Evolutionary conservation across 2,797 vertebrate genomes (phyloP).

Genomic region (Myripristis murdjan): DNA sequence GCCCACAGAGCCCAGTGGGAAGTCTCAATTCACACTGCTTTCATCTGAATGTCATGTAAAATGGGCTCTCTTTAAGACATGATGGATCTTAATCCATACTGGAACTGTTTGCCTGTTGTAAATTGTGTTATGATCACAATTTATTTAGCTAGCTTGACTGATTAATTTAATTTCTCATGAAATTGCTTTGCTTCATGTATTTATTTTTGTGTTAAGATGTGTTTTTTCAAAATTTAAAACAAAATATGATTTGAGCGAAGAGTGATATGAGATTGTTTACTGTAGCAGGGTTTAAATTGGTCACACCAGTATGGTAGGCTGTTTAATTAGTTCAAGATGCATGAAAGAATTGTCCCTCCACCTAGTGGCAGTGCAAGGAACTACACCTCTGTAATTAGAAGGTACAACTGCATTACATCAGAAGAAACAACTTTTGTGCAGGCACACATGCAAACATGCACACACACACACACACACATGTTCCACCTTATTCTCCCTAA

Average conservation of each 20-base stretch:
- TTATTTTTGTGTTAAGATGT: background rate
- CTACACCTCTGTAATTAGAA: slow-evolving; percentile 7
- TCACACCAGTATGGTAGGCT: slow-evolving; percentile 1
- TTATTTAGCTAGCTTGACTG: slow-evolving; percentile 7
- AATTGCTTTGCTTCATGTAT: slow-evolving; percentile 8
- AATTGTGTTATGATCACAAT: slow-evolving; percentile 18
- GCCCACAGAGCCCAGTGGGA: slow-evolving; percentile 48
- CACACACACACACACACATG: background rate
- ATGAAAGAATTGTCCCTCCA: slow-evolving; percentile 68
- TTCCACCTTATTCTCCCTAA: slow-evolving; percentile 3
- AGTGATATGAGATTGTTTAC: slow-evolving; percentile 2
- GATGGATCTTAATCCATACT: slow-evolving; percentile 51
- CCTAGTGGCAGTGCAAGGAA: slow-evolving; percentile 71
- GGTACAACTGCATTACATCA: background rate
- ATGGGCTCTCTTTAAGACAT: slow-evolving; percentile 45
- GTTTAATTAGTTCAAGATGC: slow-evolving; percentile 6
- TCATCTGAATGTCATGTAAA: slow-evolving; percentile 60
- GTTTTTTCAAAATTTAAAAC: slow-evolving; percentile 12
- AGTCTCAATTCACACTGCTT: slow-evolving; percentile 51
- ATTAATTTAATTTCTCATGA: slow-evolving; percentile 8
- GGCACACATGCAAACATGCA: background rate
- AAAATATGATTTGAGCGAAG: background rate
- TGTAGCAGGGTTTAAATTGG: background rate
- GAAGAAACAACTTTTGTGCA: background rate
- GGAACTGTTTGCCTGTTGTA: slow-evolving; percentile 45